These are phyloP conservation scores for Gymnogyps californianus DNA, from an alignment of 2,113 vertebrate genomes.

Conservation along the genomic window DNA sequence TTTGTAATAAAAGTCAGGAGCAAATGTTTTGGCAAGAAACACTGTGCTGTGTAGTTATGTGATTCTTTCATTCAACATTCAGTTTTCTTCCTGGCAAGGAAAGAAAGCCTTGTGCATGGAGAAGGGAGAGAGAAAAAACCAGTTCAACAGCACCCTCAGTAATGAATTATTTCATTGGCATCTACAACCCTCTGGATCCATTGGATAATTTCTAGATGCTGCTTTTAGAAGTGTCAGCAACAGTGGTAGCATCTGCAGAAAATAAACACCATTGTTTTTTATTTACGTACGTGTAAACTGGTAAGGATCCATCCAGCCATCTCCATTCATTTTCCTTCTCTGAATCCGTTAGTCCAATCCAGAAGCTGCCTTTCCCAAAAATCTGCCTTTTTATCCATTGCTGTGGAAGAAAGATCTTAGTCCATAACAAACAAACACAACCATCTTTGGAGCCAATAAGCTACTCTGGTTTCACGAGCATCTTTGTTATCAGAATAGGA, in stretches of 20 bases:
- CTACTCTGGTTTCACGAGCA: not conserved
- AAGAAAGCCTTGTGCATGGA: not conserved
- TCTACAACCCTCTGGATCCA: not conserved
- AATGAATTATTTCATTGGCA: not conserved
- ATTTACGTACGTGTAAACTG: constrained; percentile 84
- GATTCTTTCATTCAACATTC: constrained; percentile 22
- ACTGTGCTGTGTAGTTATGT: not conserved
- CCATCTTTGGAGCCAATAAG: not conserved
- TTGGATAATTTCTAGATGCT: not conserved
- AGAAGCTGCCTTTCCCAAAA: constrained; percentile 83
- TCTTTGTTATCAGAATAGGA: not conserved
- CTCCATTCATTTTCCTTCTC: constrained; percentile 85
- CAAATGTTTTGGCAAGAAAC: not conserved
- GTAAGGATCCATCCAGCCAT: constrained; percentile 87
- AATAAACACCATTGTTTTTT: not conserved
- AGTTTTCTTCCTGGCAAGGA: constrained; percentile 21
- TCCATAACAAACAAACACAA: not conserved
- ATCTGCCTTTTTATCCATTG: constrained; percentile 88
- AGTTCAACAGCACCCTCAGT: not conserved
- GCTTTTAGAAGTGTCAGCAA: not conserved
- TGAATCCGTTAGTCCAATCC: constrained; percentile 90
- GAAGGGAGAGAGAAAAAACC: not conserved
- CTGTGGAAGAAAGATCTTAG: constrained; percentile 68
- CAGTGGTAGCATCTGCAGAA: not conserved
- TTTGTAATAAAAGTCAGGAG: not conserved